Base-by-base conservation (phyloP, 2,113 vertebrate species). In the Nesoenas mayeri region DNA sequence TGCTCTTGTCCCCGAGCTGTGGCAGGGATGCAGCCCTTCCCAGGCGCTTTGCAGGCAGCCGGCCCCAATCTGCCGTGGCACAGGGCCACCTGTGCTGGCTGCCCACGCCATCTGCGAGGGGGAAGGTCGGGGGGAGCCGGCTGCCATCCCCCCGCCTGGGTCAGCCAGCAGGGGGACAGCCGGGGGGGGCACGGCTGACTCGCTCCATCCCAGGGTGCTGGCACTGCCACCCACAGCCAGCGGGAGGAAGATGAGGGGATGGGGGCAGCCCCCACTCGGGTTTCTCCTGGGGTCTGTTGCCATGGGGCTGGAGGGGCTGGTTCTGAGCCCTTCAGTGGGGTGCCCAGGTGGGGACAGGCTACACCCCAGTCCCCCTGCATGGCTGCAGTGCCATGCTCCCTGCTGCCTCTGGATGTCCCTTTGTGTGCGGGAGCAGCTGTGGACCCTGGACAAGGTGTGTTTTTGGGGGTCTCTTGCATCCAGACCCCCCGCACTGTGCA, bases 41-140 rank as follows among this genome's bases (percentile, higher is more conserved):
- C 42, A 25, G 62, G 85, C 28, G 2, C 54, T 10, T 72, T n/a
- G 79, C 71, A 57, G 83, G 69, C 88, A 79, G 90, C 89, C 73
- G 31, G 28, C 82, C 88, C 86, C 93, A 85, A 89, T 95, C 95
- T 96, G 96, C 93, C 58, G 6, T 66, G 78, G 84, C 51, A 0
- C 81, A 6, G 89, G 72, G 95, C 93, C 94, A 89, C 96, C 95
- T 96, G 96, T 93, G 96, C 94, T 92, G 93, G 90, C 95, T 94
- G 91, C 86, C 90, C 56, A 16, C 4, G 53, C 96, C 96, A 95
- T 93, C 95, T 95, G 94, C 26, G 34, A 54, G 88, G 60, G 85
- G 54, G 62, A 67, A 29, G 79, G 31, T 19, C 16, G 28, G 50
- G 80, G 89, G 85, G 58, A 84, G 60, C 38, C 21, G 65, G 61